These are phyloP conservation scores for Xestia sexstrigata DNA, from an alignment of 2,888 invertebrate genomes.

Conservation along the genomic window DNA sequence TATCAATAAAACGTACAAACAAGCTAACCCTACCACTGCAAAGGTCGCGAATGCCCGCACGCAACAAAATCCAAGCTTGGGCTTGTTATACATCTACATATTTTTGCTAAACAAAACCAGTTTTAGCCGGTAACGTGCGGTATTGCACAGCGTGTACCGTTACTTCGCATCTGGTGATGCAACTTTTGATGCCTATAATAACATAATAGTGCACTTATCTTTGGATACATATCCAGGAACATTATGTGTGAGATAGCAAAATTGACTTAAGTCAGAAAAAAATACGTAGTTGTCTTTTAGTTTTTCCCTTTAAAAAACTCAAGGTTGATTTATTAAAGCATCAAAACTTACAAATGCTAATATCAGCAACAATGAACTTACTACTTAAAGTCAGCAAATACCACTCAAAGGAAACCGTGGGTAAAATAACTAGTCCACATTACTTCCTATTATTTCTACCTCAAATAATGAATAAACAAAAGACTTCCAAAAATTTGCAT, in stretches of 20 bases:
- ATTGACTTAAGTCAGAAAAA: constrained; percentile 13
- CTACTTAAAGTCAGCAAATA: constrained; percentile 20
- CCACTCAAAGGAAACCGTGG: constrained; percentile 36
- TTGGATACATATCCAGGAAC: constrained; percentile 61
- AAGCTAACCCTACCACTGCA: constrained; percentile 77
- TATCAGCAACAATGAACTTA: constrained; percentile 34
- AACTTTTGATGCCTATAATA: constrained; percentile 89
- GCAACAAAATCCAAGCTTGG: constrained; percentile 72
- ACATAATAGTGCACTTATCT: constrained; percentile 86
- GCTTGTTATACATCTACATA: constrained; percentile 73
- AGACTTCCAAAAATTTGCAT: constrained; percentile 80
- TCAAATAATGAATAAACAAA: constrained; percentile 68
- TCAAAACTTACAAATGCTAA: constrained; percentile 11
- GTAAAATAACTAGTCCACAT: constrained; percentile 65
- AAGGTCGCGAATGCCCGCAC: constrained; percentile 85
- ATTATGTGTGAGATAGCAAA: constrained; percentile 49
- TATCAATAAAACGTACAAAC: constrained; percentile 73
- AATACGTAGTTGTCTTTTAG: background rate
- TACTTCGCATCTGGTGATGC: constrained; percentile 86
- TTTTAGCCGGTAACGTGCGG: constrained; percentile 78
- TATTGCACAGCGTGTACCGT: constrained; percentile 86
- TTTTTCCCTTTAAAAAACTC: background rate
- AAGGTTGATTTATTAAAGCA: background rate
- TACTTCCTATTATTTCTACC: constrained; percentile 65
- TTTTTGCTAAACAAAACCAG: constrained; percentile 86